Evolutionary conservation across 2,888 invertebrate species (phyloP).

Genomic region (Hirtodrosophila cameraria): DNA sequence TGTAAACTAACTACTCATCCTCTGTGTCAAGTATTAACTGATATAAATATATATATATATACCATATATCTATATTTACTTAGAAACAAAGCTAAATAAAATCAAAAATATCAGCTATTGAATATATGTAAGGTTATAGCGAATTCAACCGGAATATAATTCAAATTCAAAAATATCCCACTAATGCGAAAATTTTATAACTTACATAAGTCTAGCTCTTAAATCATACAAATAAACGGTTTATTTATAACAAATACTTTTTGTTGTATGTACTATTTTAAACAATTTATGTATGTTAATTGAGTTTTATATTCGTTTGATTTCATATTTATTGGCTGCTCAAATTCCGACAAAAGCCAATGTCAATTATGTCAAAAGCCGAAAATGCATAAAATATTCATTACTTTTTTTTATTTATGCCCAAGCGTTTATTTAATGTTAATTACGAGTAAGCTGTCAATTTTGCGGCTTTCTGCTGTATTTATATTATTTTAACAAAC

Average conservation of each 20-base stretch:
- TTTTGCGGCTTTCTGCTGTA: conserved; percentile 14
- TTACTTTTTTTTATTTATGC: conserved; percentile 9
- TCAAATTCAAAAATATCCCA: conserved; percentile 48
- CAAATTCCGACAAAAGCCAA: conserved; percentile 36
- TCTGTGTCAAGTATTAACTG: conserved; percentile 56
- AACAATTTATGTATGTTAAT: background rate
- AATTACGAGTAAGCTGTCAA: conserved; percentile 20
- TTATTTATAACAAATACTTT: background rate
- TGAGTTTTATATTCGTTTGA: background rate
- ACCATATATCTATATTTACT: conserved; percentile 24
- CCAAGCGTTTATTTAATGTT: conserved; percentile 18
- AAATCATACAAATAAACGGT: conserved; percentile 21
- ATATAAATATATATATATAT: conserved; percentile 30
- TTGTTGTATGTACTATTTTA: background rate
- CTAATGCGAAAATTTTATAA: conserved; percentile 55
- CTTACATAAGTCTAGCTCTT: conserved; percentile 46
- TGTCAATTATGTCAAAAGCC: conserved; percentile 60
- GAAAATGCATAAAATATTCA: conserved; percentile 9
- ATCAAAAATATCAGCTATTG: conserved; percentile 56
- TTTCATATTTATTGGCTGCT: conserved; percentile 6
- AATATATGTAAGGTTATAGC: conserved; percentile 44
- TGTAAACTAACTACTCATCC: conserved; percentile 60
- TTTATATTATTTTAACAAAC: conserved; percentile 21
- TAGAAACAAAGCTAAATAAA: conserved; percentile 16
- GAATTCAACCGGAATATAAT: conserved; percentile 55